Evolutionary conservation across 2,113 vertebrate genomes (phyloP).

Genomic region (Leiothrix lutea): DNA sequence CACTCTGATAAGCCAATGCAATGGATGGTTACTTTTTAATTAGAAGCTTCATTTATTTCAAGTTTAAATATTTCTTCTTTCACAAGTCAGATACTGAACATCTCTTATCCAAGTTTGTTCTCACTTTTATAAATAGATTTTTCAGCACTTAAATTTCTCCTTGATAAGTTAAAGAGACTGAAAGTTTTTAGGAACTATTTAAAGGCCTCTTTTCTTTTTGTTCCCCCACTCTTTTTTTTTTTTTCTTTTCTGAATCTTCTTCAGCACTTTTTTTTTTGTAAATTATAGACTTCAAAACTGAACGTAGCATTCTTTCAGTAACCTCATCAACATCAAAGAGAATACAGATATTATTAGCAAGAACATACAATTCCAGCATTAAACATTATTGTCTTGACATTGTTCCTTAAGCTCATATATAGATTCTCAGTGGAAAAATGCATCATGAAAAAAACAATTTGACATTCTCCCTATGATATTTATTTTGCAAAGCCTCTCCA

Average conservation of each 20-base stretch:
- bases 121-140: background rate
- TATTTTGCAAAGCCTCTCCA: background rate
- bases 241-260: background rate
- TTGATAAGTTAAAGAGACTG: background rate
- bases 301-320: background rate
- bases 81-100: background rate
- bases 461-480: background rate
- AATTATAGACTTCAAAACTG: background rate
- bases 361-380: background rate
- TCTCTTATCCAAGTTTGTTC: background rate
- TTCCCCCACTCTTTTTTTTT: background rate
- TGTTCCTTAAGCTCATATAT: background rate
- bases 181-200: background rate
- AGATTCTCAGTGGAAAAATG: background rate
- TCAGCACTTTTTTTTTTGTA: background rate
- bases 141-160: background rate
- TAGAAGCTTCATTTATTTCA: background rate
- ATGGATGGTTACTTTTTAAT: background rate
- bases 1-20: background rate
- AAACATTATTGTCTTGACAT: background rate
- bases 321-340: background rate
- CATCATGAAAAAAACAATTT: background rate
- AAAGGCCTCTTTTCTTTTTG: background rate
- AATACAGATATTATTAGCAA: background rate
- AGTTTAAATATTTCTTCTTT: background rate